Evolutionary conservation across 2,888 invertebrate genomes (phyloP).

Genomic region (Mesodorylaimus sp.): DNA sequence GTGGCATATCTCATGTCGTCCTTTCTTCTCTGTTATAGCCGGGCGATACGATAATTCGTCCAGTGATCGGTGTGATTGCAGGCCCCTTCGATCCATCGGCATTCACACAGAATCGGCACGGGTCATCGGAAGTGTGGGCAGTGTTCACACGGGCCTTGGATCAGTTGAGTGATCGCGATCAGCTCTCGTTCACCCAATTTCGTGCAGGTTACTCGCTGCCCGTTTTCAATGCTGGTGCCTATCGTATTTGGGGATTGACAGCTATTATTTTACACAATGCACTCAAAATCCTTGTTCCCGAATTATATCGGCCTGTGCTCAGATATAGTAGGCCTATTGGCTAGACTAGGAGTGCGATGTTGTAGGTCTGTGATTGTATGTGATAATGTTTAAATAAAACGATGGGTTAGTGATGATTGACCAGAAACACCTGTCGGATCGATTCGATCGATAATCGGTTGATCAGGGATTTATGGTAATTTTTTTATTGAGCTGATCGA

Average conservation of each 20-base stretch:
- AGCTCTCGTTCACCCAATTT: background rate
- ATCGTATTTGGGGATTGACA: constrained; percentile 1
- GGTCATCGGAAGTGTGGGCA: background rate
- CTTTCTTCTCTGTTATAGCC: too few species aligned
- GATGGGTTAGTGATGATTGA: too few species aligned
- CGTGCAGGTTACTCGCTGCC: background rate
- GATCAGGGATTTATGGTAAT: too few species aligned
- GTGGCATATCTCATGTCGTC: too few species aligned
- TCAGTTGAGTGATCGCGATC: background rate
- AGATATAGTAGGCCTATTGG: background rate
- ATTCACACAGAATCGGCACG: too few species aligned
- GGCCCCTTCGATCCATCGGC: too few species aligned
- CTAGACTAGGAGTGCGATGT: background rate
- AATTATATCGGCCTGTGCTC: background rate
- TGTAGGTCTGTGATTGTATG: too few species aligned
- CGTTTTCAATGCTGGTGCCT: background rate
- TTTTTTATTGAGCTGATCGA: too few species aligned
- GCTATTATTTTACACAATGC: background rate
- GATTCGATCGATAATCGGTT: too few species aligned
- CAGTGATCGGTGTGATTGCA: too few species aligned
- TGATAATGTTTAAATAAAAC: background rate
- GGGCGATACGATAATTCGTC: too few species aligned
- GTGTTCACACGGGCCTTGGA: background rate
- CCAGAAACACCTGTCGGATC: too few species aligned
- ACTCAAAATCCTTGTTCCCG: background rate